Conservation (phyloP, 2,888 invertebrate species). For the Drosophila fungiperda region DNA sequence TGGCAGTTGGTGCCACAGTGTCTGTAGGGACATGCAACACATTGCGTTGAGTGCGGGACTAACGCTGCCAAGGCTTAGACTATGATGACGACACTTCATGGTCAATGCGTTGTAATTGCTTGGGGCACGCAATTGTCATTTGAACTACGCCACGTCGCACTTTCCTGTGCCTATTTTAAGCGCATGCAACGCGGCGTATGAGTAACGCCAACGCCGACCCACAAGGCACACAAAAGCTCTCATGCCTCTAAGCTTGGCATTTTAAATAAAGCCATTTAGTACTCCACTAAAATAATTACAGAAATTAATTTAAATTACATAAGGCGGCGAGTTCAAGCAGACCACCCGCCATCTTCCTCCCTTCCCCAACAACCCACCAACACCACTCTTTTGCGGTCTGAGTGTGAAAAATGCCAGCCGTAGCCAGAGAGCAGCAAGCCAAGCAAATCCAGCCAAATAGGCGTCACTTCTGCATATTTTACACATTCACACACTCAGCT, state of each 20-base stretch:
- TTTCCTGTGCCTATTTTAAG: conserved; percentile 59
- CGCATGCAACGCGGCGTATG: conserved; percentile 61
- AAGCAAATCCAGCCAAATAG: conserved; percentile 25
- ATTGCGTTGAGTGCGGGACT: conserved; percentile 48
- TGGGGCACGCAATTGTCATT: conserved; percentile 78
- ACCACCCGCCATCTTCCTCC: neutral
- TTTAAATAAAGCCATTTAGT: conserved; percentile 64
- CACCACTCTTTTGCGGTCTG: conserved; percentile 7
- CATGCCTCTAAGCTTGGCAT: conserved; percentile 18
- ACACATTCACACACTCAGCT: conserved; percentile 22
- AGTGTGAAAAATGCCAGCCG: conserved; percentile 42
- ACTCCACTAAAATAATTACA: conserved; percentile 72
- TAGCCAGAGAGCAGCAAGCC: neutral
- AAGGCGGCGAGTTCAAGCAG: conserved; percentile 40
- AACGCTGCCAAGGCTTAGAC: conserved; percentile 1
- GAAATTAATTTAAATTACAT: conserved; percentile 81
- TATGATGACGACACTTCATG: conserved; percentile 44
- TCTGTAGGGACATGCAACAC: conserved; percentile 68
- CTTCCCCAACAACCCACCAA: conserved; percentile 1
- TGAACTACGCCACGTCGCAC: conserved; percentile 35
- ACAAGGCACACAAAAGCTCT: neutral
- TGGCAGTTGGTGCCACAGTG: conserved; percentile 55
- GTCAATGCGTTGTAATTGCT: conserved; percentile 70
- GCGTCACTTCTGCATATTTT: conserved; percentile 62
- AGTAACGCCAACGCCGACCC: conserved; percentile 38